Evolutionary conservation across 2,113 vertebrate species (phyloP), one percentile per base, ranked within the genome.

Genomic region (Trichomycterus rosablanca): DNA sequence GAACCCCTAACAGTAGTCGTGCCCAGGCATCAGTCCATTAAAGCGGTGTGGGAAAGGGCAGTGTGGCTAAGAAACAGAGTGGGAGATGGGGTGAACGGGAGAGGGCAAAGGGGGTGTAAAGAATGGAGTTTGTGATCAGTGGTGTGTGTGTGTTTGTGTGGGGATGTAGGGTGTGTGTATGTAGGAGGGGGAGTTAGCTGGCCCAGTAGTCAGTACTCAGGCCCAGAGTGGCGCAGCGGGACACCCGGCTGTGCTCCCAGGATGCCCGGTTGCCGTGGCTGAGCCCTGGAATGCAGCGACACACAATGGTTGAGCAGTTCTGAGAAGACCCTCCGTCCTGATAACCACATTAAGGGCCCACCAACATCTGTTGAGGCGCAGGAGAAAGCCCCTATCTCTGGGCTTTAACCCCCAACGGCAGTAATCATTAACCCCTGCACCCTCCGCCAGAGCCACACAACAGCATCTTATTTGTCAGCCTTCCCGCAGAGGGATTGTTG

Each of bases 271-370:
- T 88, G 85, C 93, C 91, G 92, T 85, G 90, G 91, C 83, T 72
- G 81, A 78, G 84, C 81, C 76, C 79, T 84, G 92, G 93, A 95
- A 95, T 95, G 90, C 76, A 39, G 15, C 24, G 30, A 19, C 71
- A 80, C 87, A 94, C 92, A 97, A 94, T 88, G 82, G 58, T 67
- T 73, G 85, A 90, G 87, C 71, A 76, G 86, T 88, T 90, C 86
- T 89, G 85, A 84, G 91, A 91, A 90, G 91, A 85, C 91, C 91
- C 86, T 87, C 67, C 81, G 86, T 90, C 95, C 91, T 94, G 93
- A 95, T 95, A 94, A 94, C 92, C 90, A 90, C 91, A 94, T 97
- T 97, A 97, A 93, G 92, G 87, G 89, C 83, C 89, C 81, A 88
- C 89, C 90, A 96, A 95, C 95, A 97, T 97, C 93, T 97, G 92